phyloP scores from a whole-genome alignment of 2,888 invertebrate species.

The Heliconius ismenius region DNA sequence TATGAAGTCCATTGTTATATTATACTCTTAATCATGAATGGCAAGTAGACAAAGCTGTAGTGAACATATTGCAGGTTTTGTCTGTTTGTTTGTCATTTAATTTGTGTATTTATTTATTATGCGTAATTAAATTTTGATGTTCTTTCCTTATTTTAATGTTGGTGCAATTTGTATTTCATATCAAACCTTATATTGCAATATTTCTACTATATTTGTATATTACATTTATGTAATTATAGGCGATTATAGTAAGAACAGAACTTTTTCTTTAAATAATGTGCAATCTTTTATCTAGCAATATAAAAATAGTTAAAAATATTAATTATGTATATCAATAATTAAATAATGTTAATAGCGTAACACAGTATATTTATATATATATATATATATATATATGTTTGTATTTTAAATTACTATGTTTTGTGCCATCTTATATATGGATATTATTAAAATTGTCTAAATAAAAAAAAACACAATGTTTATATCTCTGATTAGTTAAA shows the following conservation, averaged over 20 bases:
- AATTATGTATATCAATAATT: background rate
- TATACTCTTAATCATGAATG: conserved; percentile 7
- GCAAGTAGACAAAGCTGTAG: conserved; percentile 9
- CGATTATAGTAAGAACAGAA: background rate
- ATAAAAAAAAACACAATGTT: conserved; percentile 1
- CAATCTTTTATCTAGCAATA: conserved; percentile 8
- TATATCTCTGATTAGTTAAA: conserved; percentile 12
- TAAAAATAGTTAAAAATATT: background rate
- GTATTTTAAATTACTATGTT: background rate
- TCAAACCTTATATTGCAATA: background rate
- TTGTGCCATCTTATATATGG: background rate
- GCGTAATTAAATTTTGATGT: background rate
- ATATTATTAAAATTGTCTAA: background rate
- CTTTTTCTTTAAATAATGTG: conserved; percentile 6
- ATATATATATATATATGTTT: no score
- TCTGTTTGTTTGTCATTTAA: background rate
- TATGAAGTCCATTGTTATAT: conserved; percentile 4
- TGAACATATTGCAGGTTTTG: background rate
- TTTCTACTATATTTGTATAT: background rate
- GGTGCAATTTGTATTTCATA: conserved; percentile 15
- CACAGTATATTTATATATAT: background rate
- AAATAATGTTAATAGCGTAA: no score
- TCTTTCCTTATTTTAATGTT: background rate
- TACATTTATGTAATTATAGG: background rate
- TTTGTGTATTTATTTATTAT: conserved; percentile 12